phyloP scores from a whole-genome alignment of 2,113 vertebrate genomes.

The Bubo bubo region DNA sequence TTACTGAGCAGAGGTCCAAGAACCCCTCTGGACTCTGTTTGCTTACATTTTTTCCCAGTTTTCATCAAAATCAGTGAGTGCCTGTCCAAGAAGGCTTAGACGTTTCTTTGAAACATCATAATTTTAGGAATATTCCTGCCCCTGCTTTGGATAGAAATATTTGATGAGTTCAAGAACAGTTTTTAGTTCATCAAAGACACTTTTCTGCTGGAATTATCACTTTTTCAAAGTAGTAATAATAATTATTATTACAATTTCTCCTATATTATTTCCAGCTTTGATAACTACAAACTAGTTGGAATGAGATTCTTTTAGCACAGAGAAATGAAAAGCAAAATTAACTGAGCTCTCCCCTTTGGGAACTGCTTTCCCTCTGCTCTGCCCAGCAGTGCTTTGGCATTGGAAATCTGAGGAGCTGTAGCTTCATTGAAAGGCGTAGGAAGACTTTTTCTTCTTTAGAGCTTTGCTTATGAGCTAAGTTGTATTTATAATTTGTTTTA shows the following conservation, averaged over 20 bases:
- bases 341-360: neutral
- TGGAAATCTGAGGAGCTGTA: neutral
- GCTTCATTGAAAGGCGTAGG: neutral
- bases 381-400: neutral
- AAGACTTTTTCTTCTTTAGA: neutral
- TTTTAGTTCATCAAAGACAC: neutral
- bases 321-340: neutral
- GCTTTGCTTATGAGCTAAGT: neutral
- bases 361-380: neutral
- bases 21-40: rapidly evolving
- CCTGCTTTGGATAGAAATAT: neutral
- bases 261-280: neutral
- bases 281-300: neutral
- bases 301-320: neutral
- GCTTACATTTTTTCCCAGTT: neutral
- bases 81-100: neutral
- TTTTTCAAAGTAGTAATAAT: neutral
- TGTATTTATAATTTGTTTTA: neutral
- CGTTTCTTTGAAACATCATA: neutral
- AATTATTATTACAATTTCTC: neutral
- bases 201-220: neutral
- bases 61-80: neutral
- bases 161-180: neutral
- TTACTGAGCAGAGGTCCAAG: neutral
- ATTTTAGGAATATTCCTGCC: neutral